Percentiles rank a stretch among this genome's conserved stretches.
Conservation (phyloP, 1,140 invertebrate species). For the Neuroterus valhalla region DNA sequence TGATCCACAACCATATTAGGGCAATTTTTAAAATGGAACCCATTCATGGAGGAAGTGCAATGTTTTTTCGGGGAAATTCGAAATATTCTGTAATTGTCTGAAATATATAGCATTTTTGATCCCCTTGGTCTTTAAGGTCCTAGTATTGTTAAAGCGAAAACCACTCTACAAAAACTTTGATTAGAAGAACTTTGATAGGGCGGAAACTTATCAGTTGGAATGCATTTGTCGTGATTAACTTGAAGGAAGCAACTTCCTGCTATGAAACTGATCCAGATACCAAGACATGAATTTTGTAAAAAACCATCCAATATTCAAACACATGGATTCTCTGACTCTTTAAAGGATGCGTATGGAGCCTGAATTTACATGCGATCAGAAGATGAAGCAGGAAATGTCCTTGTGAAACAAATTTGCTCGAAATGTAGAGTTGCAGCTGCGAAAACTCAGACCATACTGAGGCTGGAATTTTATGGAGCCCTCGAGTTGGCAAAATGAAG, state of each 20-base stretch:
- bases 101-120: too few species aligned
- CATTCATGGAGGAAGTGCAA: too few species aligned
- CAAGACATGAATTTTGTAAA: conserved; percentile 10
- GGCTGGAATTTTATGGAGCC: not conserved
- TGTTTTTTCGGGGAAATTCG: too few species aligned
- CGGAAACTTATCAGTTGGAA: conserved; percentile 57
- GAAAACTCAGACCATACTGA: too few species aligned
- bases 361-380: conserved; percentile 5
- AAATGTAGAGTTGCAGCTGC: too few species aligned
- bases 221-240: conserved; percentile 76
- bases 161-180: conserved; percentile 38
- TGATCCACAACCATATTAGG: too few species aligned
- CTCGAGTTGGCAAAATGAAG: too few species aligned
- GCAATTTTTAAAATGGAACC: too few species aligned
- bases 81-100: too few species aligned
- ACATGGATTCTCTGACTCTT: conserved; percentile 39
- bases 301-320: conserved; percentile 58
- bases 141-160: conserved; percentile 26
- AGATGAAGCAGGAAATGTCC: too few species aligned
- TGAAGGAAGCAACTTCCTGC: conserved; percentile 77
- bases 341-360: conserved; percentile 26
- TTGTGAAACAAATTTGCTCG: too few species aligned
- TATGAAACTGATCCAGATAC: conserved; percentile 67
- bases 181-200: conserved; percentile 40
- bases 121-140: too few species aligned